phyloP scores from a whole-genome alignment of 2,113 vertebrate genomes.

The Mirounga angustirostris region DNA sequence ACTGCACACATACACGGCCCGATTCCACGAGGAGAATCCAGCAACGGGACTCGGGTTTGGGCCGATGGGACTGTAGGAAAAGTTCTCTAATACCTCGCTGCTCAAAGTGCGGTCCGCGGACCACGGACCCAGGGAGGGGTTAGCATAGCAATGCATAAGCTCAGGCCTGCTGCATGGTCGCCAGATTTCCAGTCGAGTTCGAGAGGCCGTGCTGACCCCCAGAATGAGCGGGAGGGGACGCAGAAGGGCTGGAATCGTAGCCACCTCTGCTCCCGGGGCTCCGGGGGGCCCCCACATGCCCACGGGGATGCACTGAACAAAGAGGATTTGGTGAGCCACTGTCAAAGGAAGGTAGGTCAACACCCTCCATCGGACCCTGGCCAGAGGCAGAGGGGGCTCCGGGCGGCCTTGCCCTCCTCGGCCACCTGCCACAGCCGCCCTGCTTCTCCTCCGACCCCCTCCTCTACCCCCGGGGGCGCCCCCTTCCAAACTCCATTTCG shows the following conservation, averaged over 20 bases:
- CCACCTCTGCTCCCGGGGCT: not conserved
- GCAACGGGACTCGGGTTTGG: not conserved
- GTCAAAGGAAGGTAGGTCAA: not conserved
- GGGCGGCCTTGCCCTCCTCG: not conserved
- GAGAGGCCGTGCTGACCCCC: not conserved
- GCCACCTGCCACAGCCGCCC: slow-evolving; percentile 54
- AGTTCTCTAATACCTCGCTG: not conserved
- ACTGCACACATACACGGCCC: not conserved
- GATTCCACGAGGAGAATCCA: not conserved
- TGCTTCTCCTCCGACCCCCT: not conserved
- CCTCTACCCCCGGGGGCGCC: not conserved
- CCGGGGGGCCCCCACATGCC: not conserved
- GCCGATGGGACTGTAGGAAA: rapidly evolving
- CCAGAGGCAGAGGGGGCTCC: not conserved
- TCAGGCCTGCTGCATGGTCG: not conserved
- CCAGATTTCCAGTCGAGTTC: not conserved
- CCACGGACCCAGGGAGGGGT: not conserved
- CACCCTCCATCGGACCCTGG: not conserved
- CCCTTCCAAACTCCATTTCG: not conserved
- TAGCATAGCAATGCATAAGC: not conserved
- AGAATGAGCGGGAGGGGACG: not conserved
- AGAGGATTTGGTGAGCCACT: not conserved
- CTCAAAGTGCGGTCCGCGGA: not conserved
- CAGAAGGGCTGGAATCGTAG: rapidly evolving
- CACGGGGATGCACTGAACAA: not conserved